Conservation (phyloP, 1,140 invertebrate species). For the Penaeus indicus region DNA sequence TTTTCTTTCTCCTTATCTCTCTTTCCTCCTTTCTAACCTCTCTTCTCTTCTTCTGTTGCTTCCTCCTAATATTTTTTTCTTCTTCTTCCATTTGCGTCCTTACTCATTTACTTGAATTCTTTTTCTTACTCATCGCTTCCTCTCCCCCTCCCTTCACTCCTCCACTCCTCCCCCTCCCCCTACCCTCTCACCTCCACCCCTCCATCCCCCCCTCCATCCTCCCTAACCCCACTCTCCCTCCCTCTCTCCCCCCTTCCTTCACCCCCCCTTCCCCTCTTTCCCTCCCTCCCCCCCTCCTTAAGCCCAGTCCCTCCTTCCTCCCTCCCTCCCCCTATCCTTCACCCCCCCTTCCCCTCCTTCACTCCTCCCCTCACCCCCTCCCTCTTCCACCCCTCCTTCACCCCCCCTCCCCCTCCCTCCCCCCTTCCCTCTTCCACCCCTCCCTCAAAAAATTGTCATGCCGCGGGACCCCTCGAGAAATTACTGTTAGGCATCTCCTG, state of each 20-base stretch:
- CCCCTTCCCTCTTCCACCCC: too few species aligned
- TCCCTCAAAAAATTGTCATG: too few species aligned
- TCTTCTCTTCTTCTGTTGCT: not conserved
- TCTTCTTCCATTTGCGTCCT: not conserved
- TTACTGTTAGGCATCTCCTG: not conserved
- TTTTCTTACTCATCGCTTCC: not conserved
- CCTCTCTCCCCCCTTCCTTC: not conserved
- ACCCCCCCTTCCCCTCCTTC: too few species aligned
- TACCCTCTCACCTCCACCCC: too few species aligned
- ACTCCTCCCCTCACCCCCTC: too few species aligned
- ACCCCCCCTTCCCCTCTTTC: not conserved
- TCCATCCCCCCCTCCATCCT: not conserved
- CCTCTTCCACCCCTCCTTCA: too few species aligned
- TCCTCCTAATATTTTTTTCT: not conserved
- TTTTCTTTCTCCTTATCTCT: not conserved
- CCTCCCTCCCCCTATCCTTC: too few species aligned
- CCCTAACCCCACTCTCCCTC: not conserved
- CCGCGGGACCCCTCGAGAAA: rapidly evolving
- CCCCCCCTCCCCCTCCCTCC: too few species aligned
- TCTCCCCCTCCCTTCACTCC: not conserved
- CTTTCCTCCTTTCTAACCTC: not conserved
- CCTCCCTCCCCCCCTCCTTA: not conserved
- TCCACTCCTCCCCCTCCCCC: not conserved
- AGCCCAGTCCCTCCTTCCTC: too few species aligned
- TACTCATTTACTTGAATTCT: too few species aligned